Conservation (phyloP, 2,113 vertebrate genomes). For the Osmerus eperlanus region DNA sequence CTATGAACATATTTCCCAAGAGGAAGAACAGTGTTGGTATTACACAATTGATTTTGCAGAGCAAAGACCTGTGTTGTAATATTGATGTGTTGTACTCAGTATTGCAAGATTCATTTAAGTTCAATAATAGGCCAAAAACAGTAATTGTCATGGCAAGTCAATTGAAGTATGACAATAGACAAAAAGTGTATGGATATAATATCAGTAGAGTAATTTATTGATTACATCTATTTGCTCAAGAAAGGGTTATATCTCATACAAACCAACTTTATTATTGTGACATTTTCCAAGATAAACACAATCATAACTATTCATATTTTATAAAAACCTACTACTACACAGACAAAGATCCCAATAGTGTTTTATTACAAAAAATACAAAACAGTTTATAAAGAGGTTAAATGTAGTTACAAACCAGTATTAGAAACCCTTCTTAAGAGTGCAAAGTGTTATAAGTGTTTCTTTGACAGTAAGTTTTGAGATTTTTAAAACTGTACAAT, state of each 20-base stretch:
- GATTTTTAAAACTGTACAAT: no score
- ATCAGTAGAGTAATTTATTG: neutral
- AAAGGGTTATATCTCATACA: no score
- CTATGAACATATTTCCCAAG: slow-evolving; percentile 44
- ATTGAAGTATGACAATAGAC: neutral
- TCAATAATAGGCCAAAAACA: no score
- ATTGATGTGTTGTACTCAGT: neutral
- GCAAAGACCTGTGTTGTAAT: neutral
- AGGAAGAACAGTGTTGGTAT: slow-evolving; percentile 26
- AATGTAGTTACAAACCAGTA: neutral
- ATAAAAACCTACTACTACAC: neutral
- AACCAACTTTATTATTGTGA: no score
- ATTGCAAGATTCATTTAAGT: no score
- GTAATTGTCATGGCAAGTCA: neutral
- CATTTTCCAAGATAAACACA: no score
- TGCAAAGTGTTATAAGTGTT: no score
- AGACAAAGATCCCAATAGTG: slow-evolving; percentile 8
- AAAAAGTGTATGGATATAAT: neutral
- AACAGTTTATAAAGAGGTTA: slow-evolving; percentile 5
- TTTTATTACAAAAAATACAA: slow-evolving; percentile 18
- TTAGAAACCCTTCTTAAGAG: neutral
- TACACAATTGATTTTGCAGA: slow-evolving; percentile 44
- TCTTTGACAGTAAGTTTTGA: no score
- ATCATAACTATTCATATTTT: no score
- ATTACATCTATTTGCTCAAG: neutral